Evolutionary conservation across 2,797 vertebrate genomes (phyloP).

Genomic region (Paratrypauchen microcephalus): DNA sequence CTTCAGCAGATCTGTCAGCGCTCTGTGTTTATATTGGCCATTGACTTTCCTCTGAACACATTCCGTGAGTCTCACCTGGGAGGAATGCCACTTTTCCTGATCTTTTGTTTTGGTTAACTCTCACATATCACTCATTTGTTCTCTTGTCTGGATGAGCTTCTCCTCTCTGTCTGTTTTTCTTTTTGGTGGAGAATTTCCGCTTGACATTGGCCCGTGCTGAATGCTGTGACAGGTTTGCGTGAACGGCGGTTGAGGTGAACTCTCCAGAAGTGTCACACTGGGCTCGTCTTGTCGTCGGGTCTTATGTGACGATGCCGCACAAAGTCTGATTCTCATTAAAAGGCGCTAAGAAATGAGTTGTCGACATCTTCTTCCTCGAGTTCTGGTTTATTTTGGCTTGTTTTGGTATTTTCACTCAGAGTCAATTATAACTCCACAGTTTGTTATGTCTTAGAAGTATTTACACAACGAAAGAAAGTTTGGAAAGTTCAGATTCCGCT

Average conservation of each 20-base stretch:
- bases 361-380: neutral
- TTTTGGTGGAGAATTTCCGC: conserved; percentile 29
- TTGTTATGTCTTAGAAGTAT: conserved; percentile 3
- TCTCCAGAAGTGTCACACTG: conserved; percentile 10
- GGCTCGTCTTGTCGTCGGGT: conserved; percentile 8
- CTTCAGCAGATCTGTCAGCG: neutral
- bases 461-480: neutral
- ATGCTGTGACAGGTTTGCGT: conserved; percentile 42
- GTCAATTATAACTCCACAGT: conserved; percentile 4
- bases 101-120: conserved; percentile 20
- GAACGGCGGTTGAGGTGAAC: conserved; percentile 21
- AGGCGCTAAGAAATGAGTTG: conserved; percentile 1
- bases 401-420: neutral
- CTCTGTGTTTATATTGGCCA: neutral
- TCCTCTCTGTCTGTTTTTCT: conserved; percentile 4
- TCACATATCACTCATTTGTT: conserved; percentile 22
- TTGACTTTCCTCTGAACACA: neutral
- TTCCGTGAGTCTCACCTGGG: conserved; percentile 1
- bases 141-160: neutral
- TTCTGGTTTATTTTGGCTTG: neutral
- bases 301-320: conserved; percentile 17
- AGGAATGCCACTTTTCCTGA: conserved; percentile 23
- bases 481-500: neutral
- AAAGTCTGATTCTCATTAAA: conserved; percentile 10
- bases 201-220: conserved; percentile 23